phyloP scores from a whole-genome alignment of 2,113 vertebrate species.

The crab-eating macaque (Macaca fascicularis) region DNA sequence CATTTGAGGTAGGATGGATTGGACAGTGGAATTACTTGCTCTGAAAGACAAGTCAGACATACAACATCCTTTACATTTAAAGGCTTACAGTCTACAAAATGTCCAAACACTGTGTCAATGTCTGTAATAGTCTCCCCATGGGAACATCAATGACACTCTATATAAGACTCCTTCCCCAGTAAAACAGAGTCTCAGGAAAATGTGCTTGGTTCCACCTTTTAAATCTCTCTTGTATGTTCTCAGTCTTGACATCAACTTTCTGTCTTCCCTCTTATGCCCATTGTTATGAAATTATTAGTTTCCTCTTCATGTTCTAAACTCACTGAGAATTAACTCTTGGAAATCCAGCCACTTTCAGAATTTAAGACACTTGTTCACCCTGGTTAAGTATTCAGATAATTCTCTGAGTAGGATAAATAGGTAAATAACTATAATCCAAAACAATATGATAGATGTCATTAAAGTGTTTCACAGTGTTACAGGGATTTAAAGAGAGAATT shows the following conservation, averaged over 20 bases:
- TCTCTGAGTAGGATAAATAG: not conserved
- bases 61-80: constrained; percentile 49
- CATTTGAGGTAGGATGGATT: not conserved
- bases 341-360: not conserved
- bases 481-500: not conserved
- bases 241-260: not conserved
- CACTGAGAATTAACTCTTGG: not conserved
- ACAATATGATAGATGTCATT: not conserved
- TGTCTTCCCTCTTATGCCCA: not conserved
- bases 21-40: not conserved
- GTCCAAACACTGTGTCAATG: not conserved
- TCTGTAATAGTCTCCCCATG: not conserved
- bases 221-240: not conserved
- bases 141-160: not conserved
- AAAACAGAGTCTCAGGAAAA: not conserved
- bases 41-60: constrained; percentile 21
- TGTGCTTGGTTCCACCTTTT: not conserved
- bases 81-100: constrained; percentile 26
- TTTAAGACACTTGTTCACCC: not conserved
- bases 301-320: not conserved
- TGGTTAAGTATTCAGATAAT: not conserved
- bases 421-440: not conserved
- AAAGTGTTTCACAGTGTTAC: not conserved
- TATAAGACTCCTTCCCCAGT: not conserved
- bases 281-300: not conserved